These are phyloP conservation scores for Agrochola circellaris DNA, from an alignment of 2,888 invertebrate genomes.

Conservation along the genomic window DNA sequence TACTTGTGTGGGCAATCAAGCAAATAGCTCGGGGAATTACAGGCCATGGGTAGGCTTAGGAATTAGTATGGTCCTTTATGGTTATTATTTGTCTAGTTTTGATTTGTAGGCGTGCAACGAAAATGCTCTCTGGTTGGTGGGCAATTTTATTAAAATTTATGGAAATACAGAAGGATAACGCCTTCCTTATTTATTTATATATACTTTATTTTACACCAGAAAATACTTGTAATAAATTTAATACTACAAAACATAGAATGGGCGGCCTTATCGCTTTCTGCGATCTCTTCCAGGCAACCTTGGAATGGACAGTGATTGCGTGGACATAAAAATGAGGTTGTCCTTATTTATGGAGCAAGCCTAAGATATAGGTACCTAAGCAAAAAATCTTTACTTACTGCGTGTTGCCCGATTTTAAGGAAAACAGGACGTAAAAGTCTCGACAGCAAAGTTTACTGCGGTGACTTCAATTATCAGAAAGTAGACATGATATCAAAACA, in stretches of 20 bases:
- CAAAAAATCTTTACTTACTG: not conserved
- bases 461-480: not conserved
- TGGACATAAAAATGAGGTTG: no score
- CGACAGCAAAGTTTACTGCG: not conserved
- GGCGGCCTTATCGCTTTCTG: no score
- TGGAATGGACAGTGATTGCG: no score
- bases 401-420: not conserved
- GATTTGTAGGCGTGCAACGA: not conserved
- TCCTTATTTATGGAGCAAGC: not conserved
- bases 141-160: not conserved
- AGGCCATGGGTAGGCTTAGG: not conserved
- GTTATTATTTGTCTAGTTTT: not conserved
- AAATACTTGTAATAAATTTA: no score
- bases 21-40: not conserved
- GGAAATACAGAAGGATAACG: not conserved
- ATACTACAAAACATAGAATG: no score
- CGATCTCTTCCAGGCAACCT: no score
- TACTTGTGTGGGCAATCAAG: constrained; percentile 8
- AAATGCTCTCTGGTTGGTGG: not conserved
- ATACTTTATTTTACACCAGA: no score
- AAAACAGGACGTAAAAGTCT: not conserved
- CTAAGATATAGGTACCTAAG: not conserved
- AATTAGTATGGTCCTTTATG: not conserved
- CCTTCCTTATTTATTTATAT: not conserved
- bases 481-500: not conserved